Evolutionary conservation across 2,797 vertebrate species (phyloP).

Genomic region (Harpagifer antarcticus): DNA sequence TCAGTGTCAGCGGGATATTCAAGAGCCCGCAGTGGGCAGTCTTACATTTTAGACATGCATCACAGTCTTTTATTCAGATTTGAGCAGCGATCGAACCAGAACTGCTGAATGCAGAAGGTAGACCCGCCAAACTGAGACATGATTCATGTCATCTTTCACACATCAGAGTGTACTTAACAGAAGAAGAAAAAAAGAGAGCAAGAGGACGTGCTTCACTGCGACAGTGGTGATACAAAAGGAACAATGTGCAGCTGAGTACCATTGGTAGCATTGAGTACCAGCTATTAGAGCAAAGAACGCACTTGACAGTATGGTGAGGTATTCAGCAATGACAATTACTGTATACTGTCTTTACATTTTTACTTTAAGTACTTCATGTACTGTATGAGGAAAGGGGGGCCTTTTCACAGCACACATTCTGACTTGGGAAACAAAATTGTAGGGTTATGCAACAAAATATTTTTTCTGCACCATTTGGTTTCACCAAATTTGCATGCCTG

Average conservation of each 20-base stretch:
- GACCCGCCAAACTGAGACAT: slow-evolving; percentile 38
- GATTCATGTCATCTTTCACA: slow-evolving; percentile 55
- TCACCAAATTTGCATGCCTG: no score
- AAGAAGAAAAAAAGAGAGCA: slow-evolving; percentile 43
- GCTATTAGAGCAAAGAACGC: slow-evolving; percentile 37
- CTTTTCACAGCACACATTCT: background rate
- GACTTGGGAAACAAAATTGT: no score
- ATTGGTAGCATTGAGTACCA: slow-evolving; percentile 35
- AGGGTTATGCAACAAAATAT: no score
- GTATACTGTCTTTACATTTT: slow-evolving; percentile 9
- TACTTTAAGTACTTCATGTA: slow-evolving; percentile 6
- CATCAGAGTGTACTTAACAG: slow-evolving; percentile 32
- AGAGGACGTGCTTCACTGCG: slow-evolving; percentile 56
- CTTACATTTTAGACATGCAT: slow-evolving; percentile 25
- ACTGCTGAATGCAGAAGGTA: slow-evolving; percentile 20
- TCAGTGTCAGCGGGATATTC: slow-evolving; percentile 18
- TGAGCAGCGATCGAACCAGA: slow-evolving; percentile 33
- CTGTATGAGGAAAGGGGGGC: background rate
- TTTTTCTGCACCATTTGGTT: no score
- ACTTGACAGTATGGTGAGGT: slow-evolving; percentile 38
- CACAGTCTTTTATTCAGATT: slow-evolving; percentile 36
- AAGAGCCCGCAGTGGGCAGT: slow-evolving; percentile 38
- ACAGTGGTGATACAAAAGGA: slow-evolving; percentile 48
- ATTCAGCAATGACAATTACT: slow-evolving; percentile 19
- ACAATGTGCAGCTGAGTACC: slow-evolving; percentile 56